phyloP scores from a whole-genome alignment of 2,888 invertebrate genomes.

The Caenorhabditis plicata region DNA sequence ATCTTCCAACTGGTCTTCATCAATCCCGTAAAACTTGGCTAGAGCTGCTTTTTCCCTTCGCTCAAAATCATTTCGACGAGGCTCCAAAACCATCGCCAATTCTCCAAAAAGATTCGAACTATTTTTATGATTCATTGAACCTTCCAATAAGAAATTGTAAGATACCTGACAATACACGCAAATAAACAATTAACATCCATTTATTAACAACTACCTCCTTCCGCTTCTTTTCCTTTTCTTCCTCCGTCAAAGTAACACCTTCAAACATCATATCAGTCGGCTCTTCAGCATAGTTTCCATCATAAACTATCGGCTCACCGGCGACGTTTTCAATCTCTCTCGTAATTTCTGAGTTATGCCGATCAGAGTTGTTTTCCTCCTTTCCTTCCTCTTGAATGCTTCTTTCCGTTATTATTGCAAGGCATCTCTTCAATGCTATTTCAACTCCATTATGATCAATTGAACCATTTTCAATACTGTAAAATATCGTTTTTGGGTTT shows the following conservation, averaged over 20 bases:
- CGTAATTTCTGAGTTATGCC: not conserved
- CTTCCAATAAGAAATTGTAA: slow-evolving; percentile 20
- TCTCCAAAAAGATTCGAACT: slow-evolving; percentile 20
- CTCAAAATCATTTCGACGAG: slow-evolving; percentile 10
- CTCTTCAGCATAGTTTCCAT: not conserved
- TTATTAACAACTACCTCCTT: not conserved
- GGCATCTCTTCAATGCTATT: slow-evolving; percentile 1
- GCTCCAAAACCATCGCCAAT: slow-evolving; percentile 15
- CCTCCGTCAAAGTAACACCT: slow-evolving; percentile 11
- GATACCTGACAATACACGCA: not conserved
- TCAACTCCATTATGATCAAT: slow-evolving; percentile 8
- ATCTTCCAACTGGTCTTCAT: slow-evolving; percentile 15
- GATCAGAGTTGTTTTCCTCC: not conserved
- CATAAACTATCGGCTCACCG: slow-evolving; percentile 15
- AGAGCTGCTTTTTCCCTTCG: slow-evolving; percentile 16
- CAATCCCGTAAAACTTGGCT: slow-evolving; percentile 24
- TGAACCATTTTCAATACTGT: not conserved
- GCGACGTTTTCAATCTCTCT: slow-evolving; percentile 2
- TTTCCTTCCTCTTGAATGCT: not conserved
- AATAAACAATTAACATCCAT: too few species aligned
- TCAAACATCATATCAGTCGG: slow-evolving; percentile 15
- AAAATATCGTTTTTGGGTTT: not conserved
- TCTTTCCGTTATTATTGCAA: not conserved
- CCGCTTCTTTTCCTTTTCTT: slow-evolving; percentile 11
- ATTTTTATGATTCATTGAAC: slow-evolving; percentile 8